These are phyloP conservation scores for Epizoanthus illoricatus DNA, from an alignment of 92 coral and sea anemone species.

Conservation along the genomic window DNA sequence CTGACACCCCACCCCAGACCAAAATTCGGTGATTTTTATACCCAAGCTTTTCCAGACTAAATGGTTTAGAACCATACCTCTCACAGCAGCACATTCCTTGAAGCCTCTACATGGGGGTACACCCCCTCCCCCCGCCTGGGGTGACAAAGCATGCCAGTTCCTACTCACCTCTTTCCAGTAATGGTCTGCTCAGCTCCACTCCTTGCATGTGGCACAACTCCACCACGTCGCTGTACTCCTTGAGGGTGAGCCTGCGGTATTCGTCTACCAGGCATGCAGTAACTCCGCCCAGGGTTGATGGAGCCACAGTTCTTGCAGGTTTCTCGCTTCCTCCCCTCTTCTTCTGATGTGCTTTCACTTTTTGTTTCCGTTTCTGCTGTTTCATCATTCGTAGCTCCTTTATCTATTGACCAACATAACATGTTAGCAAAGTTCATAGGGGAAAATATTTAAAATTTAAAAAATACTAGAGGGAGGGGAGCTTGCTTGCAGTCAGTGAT, in stretches of 20 bases:
- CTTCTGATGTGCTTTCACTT: conserved; percentile 83
- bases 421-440: background rate
- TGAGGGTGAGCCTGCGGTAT: conserved; percentile 69
- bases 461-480: background rate
- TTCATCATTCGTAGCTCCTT: conserved; percentile 79
- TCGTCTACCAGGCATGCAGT: conserved; percentile 79
- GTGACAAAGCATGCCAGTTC: background rate
- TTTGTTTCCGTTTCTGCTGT: conserved; percentile 84
- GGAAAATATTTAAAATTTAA: background rate
- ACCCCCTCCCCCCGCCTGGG: background rate
- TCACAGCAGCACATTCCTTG: too few species aligned
- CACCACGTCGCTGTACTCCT: conserved; percentile 79
- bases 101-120: background rate
- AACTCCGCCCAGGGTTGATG: conserved; percentile 85
- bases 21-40: too few species aligned
- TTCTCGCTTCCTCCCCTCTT: conserved; percentile 62
- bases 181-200: conserved; percentile 73
- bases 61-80: background rate
- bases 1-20: too few species aligned
- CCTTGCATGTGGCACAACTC: conserved; percentile 95
- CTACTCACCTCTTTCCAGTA: conserved; percentile 79
- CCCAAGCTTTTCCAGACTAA: background rate
- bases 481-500: too few species aligned
- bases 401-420: conserved; percentile 51
- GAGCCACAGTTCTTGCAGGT: conserved; percentile 56